Percentiles rank a stretch among this genome's conserved stretches.
These are phyloP conservation scores for Macropus fuliginosus DNA, from an alignment of 2,797 vertebrate genomes.

Conservation along the genomic window DNA sequence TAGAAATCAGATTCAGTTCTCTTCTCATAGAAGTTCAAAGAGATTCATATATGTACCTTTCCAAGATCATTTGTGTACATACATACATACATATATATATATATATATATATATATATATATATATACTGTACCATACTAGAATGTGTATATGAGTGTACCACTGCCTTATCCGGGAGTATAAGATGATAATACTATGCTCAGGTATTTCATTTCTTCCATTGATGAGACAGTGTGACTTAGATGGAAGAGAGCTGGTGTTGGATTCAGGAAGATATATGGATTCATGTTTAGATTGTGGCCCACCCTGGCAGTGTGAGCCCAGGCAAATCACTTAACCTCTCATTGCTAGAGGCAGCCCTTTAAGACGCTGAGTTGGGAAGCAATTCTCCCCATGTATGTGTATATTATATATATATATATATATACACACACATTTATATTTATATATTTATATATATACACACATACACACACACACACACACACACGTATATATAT, in stretches of 20 bases:
- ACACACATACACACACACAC: too few species aligned
- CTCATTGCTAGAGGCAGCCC: background rate
- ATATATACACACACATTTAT: background rate
- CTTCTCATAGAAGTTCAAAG: background rate
- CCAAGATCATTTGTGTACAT: conserved; percentile 55
- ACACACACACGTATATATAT: too few species aligned
- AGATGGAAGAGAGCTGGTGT: background rate
- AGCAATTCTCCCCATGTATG: background rate
- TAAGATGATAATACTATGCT: conserved; percentile 1
- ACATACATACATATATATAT: background rate
- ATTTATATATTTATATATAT: background rate
- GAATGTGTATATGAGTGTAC: background rate
- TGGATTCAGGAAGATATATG: background rate
- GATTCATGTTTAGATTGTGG: background rate
- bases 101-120: conserved; percentile 19
- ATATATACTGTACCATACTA: conserved; percentile 53
- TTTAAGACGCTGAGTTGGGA: background rate
- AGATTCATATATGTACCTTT: conserved; percentile 1
- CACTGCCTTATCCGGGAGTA: conserved; percentile 30
- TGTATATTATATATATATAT: too few species aligned
- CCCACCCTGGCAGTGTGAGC: background rate
- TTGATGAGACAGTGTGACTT: background rate
- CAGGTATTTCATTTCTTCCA: conserved; percentile 41
- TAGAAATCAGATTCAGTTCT: background rate
- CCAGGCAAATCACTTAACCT: background rate